These are phyloP conservation scores for Spisula subtruncata DNA, from an alignment of 2,888 invertebrate species.

Conservation along the genomic window DNA sequence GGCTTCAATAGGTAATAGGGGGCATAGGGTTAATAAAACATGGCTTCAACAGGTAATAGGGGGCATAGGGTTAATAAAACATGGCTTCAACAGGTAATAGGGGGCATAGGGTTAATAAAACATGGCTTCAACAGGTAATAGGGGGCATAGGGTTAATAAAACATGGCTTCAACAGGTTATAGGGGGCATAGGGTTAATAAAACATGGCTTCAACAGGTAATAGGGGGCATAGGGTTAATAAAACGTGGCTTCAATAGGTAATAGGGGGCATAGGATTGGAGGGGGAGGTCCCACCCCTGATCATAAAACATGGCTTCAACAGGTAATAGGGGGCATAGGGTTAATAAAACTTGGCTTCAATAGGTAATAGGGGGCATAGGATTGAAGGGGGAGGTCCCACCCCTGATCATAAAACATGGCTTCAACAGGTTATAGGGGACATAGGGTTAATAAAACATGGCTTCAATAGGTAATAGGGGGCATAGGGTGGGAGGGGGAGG, in stretches of 20 bases:
- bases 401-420: slow-evolving; percentile 89
- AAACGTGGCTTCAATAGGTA: slow-evolving; percentile 87
- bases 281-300: too few relatives aligned
- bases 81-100: slow-evolving; percentile 86
- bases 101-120: slow-evolving; percentile 88
- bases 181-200: slow-evolving; percentile 88
- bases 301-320: slow-evolving; percentile 87
- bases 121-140: slow-evolving; percentile 86
- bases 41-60: slow-evolving; percentile 85
- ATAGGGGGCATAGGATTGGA: too few relatives aligned
- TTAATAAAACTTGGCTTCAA: slow-evolving; percentile 88
- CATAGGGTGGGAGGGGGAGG: slow-evolving; percentile 54
- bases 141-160: slow-evolving; percentile 87
- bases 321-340: slow-evolving; percentile 82
- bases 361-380: slow-evolving; percentile 81
- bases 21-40: slow-evolving; percentile 88
- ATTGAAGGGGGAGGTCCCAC: slow-evolving; percentile 79
- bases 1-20: slow-evolving; percentile 84
- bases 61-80: slow-evolving; percentile 88
- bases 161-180: slow-evolving; percentile 87
- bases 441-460: slow-evolving; percentile 89
- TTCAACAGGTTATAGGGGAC: slow-evolving; percentile 82
- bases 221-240: slow-evolving; percentile 88
- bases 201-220: slow-evolving; percentile 87
- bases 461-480: slow-evolving; percentile 81